These are phyloP conservation scores for Tuberolachnus salignus DNA, from an alignment of 2,888 invertebrate genomes.

Conservation along the genomic window DNA sequence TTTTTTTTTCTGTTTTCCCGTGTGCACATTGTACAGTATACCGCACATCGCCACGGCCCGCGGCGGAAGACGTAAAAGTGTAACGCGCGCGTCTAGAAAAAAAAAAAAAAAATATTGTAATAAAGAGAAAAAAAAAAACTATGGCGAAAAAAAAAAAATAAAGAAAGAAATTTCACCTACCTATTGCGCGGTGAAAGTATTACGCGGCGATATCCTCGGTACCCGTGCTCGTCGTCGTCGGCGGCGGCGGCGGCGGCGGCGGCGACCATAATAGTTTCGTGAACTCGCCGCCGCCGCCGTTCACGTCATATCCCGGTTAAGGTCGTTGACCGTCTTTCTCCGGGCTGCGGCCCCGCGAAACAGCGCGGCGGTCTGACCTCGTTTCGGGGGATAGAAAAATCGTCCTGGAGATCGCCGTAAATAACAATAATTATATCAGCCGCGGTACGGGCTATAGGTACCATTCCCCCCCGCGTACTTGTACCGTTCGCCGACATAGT, in stretches of 20 bases:
- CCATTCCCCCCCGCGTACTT: too few relatives aligned
- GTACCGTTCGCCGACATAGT: too few relatives aligned
- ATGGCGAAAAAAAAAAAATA: background rate
- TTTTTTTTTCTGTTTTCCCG: background rate
- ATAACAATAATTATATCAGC: too few relatives aligned
- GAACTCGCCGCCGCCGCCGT: constrained; percentile 37
- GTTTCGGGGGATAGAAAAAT: constrained; percentile 23
- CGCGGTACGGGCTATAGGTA: too few relatives aligned
- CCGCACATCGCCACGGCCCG: background rate
- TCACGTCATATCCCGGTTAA: constrained; percentile 54
- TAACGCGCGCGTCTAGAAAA: constrained; percentile 12
- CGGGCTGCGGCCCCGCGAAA: background rate
- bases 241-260: too few relatives aligned
- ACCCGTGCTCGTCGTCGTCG: background rate
- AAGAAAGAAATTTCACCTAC: constrained; percentile 48
- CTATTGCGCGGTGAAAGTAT: constrained; percentile 40
- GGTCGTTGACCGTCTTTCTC: constrained; percentile 55
- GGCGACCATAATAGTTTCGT: constrained; percentile 39
- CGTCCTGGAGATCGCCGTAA: background rate
- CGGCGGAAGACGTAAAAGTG: constrained; percentile 14
- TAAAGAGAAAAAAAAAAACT: background rate
- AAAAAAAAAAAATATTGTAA: background rate
- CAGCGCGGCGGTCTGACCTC: constrained; percentile 17
- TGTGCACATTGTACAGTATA: background rate
- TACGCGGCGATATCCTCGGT: constrained; percentile 12